Base-by-base conservation (phyloP, 2,113 vertebrate species). In the Suricata suricatta region DNA sequence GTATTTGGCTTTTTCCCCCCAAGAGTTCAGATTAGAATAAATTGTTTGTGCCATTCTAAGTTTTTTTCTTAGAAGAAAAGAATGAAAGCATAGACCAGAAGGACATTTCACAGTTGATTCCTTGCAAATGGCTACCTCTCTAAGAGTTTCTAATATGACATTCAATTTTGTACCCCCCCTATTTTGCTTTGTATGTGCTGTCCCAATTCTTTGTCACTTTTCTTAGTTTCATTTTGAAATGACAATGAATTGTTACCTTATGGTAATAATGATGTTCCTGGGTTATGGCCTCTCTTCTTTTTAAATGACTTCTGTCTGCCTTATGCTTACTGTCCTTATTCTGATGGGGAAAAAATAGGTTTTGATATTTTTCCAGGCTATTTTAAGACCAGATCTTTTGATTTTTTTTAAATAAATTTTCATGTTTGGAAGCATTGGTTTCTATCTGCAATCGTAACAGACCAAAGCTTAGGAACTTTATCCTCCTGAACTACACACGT, bases 141-240 rank as follows among this genome's bases (percentile, higher is more conserved):
- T 90, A 44, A 71, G 31, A 88, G 14, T 86, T 88, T 92, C 50
- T 17, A 64, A 27, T 88, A 76, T 21, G 3, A 31, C 64, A 41
- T 81, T 92, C n/a, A 71, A 9, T 92, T 97, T 68, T 89, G 13
- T 41, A 41, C 29, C 17, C 38, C 38, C 16, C 38, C 29, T 72
- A 74, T 80, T 88, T 72, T 88, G 31, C n/a, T 80, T 64, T 88
- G 15, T 81, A 31, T 85, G 7, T 91, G 35, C 41, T 85, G n/a
- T 54, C 41, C 54, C 50, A 81, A 69, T 57, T 93, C 6, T 82
- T 87, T 47, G 74, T 71, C 25, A 19, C 44, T 89, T 80, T 93
- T 90, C 80, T 93, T 72, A 88, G 83, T 95, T 95, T 21, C 16
- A 35, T 94, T 96, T 90, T 68, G 19, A 69, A 84, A 44, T 88